phyloP scores from a whole-genome alignment of 1,140 invertebrate genomes.

The Ceratina japonica region DNA sequence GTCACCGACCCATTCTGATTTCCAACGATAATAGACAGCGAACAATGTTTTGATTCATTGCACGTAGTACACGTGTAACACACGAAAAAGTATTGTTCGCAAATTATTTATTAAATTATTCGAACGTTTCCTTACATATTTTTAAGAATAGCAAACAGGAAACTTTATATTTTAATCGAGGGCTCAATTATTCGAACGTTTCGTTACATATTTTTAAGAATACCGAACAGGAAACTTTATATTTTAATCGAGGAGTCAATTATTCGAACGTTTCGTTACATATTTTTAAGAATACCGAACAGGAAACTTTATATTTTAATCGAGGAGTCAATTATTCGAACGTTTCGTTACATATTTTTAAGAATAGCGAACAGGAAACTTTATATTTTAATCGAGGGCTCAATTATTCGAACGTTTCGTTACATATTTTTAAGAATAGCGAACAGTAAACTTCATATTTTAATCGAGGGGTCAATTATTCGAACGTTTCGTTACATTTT shows the following conservation, averaged over 20 bases:
- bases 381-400: neutral
- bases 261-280: too few relatives aligned
- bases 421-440: neutral
- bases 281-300: neutral
- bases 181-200: neutral
- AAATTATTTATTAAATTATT: too few relatives aligned
- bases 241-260: neutral
- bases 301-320: neutral
- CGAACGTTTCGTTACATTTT: too few relatives aligned
- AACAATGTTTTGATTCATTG: neutral
- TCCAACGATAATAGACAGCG: neutral
- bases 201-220: neutral
- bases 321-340: neutral
- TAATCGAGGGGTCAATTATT: neutral
- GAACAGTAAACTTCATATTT: neutral
- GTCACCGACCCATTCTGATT: conserved; percentile 4
- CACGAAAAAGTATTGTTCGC: neutral
- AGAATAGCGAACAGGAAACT: neutral
- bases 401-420: too few relatives aligned
- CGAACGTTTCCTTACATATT: too few relatives aligned
- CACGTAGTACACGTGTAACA: neutral
- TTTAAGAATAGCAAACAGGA: neutral
- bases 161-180: neutral
- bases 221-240: neutral
- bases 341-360: too few relatives aligned